Percentiles rank a stretch among this genome's conserved stretches.
Evolutionary conservation across 2,797 vertebrate genomes (phyloP).

Genomic region (Amphiprion clarkii): DNA sequence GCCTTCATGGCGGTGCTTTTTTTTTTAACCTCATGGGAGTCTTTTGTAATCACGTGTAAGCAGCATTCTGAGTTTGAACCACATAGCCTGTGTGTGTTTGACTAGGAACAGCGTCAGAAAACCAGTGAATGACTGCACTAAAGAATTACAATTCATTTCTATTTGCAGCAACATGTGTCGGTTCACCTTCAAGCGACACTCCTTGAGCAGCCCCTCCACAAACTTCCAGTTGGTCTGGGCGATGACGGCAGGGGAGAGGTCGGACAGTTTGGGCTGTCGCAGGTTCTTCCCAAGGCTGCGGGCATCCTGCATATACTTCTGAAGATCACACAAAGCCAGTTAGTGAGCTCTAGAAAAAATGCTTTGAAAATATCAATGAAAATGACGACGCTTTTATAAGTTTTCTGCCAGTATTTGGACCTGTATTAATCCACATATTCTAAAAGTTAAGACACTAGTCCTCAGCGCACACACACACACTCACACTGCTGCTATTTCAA

Average conservation of each 20-base stretch:
- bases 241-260: constrained; percentile 94
- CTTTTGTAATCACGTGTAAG: no score
- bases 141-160: background rate
- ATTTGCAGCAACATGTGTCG: no score
- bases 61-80: no score
- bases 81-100: background rate
- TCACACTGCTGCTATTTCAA: no score
- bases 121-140: background rate
- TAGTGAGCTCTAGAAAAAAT: background rate
- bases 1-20: no score
- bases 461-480: no score
- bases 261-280: constrained; percentile 93
- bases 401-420: no score
- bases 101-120: background rate
- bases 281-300: constrained; percentile 92
- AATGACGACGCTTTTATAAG: background rate
- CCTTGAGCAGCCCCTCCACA: constrained; percentile 94
- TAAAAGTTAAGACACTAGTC: no score
- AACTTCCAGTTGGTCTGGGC: constrained; percentile 97
- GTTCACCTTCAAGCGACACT: constrained; percentile 95
- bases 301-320: constrained; percentile 95
- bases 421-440: no score
- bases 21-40: no score
- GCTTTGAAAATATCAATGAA: no score
- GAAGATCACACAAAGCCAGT: constrained; percentile 49